A percentile compares a stretch with the other conserved stretches of the same genome.
Conservation (phyloP, 1,140 invertebrate species). For the Drosophila aff. region DNA sequence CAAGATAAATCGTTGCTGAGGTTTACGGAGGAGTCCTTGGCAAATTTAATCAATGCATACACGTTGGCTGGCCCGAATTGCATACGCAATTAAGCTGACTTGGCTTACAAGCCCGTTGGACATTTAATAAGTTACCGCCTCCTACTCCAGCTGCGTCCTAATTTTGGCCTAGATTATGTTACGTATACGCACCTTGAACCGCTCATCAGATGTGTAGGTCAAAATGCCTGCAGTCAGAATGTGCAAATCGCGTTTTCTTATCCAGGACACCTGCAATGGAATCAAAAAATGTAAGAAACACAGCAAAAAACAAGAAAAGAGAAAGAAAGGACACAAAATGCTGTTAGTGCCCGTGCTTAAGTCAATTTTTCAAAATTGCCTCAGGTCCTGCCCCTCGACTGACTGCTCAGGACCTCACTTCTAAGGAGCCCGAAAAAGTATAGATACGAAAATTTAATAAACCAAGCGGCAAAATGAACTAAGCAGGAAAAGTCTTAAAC, state of each 20-base stretch:
- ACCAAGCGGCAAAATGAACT: slow-evolving; percentile 72
- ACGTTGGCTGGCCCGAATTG: slow-evolving; percentile 64
- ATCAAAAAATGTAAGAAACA: slow-evolving; percentile 14
- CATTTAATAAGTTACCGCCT: slow-evolving; percentile 66
- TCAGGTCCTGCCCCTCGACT: slow-evolving; percentile 35
- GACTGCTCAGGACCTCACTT: slow-evolving; percentile 13
- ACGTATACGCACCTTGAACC: slow-evolving; percentile 87
- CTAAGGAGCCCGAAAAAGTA: slow-evolving; percentile 30
- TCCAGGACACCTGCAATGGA: slow-evolving; percentile 89
- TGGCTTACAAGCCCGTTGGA: slow-evolving; percentile 66
- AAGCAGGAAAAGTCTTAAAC: slow-evolving; percentile 27
- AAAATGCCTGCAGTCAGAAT: slow-evolving; percentile 91
- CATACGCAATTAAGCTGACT: slow-evolving; percentile 81
- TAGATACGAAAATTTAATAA: slow-evolving; percentile 78
- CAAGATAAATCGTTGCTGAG: slow-evolving; percentile 56
- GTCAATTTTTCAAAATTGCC: slow-evolving; percentile 79
- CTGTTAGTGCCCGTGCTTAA: slow-evolving; percentile 63
- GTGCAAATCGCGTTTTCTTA: slow-evolving; percentile 90
- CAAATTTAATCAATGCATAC: slow-evolving; percentile 81
- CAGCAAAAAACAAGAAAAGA: background rate
- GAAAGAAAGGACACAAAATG: slow-evolving; percentile 55
- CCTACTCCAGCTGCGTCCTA: background rate
- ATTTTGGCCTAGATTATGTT: slow-evolving; percentile 52
- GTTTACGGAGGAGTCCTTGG: slow-evolving; percentile 53
- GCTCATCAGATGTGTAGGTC: slow-evolving; percentile 91